Conservation (phyloP, 2,113 vertebrate genomes). For the Elaphurus davidianus region DNA sequence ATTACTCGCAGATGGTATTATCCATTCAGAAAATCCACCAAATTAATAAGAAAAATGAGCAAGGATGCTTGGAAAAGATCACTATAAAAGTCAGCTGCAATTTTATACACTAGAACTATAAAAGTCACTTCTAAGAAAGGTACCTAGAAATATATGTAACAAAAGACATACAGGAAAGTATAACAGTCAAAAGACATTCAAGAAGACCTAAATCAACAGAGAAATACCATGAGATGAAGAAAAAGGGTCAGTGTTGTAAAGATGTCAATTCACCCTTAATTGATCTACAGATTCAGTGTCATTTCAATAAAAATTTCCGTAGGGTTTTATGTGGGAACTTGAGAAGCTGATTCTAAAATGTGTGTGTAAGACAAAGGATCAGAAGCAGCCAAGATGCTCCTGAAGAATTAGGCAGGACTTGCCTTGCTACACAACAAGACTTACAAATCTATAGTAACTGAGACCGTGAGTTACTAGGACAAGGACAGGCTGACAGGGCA, state of each 20-base stretch:
- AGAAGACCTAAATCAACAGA: not conserved
- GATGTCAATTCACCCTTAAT: not conserved
- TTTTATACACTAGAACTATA: not conserved
- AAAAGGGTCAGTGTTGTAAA: not conserved
- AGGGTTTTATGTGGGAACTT: not conserved
- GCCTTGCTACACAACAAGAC: not conserved
- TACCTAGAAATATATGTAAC: not conserved
- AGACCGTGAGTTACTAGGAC: not conserved
- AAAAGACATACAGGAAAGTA: not conserved
- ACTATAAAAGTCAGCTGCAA: not conserved
- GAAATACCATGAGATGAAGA: not conserved
- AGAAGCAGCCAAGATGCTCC: not conserved
- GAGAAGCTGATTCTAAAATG: not conserved
- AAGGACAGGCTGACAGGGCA: not conserved
- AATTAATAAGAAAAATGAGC: not conserved
- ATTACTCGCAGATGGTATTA: not conserved
- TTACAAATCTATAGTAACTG: not conserved
- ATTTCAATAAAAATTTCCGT: not conserved
- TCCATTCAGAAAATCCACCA: not conserved
- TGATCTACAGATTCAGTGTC: not conserved
- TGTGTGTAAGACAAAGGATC: not conserved
- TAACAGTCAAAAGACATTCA: not conserved
- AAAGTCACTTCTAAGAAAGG: not conserved
- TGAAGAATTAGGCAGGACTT: not conserved
- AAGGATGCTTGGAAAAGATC: not conserved